phyloP scores from a whole-genome alignment of 2,888 invertebrate species.

The Tipula vernalis region DNA sequence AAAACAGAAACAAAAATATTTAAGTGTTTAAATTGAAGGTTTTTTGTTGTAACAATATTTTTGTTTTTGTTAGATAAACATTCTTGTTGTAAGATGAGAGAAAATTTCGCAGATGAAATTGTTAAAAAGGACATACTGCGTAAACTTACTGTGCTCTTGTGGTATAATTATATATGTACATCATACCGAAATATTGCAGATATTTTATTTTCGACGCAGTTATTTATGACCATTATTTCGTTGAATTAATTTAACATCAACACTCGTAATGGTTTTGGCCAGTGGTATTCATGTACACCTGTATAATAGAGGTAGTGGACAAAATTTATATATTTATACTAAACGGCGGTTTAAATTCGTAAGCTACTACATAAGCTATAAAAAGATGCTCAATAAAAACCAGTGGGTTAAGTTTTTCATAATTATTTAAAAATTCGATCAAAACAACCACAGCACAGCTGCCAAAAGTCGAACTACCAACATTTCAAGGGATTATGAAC shows the following conservation, averaged over 20 bases:
- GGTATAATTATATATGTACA: neutral
- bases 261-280: neutral
- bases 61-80: neutral
- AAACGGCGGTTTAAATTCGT: too few relatives aligned
- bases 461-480: too few relatives aligned
- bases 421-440: too few relatives aligned
- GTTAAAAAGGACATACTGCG: conserved; percentile 4
- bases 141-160: neutral
- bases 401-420: too few relatives aligned
- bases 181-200: neutral
- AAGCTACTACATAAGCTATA: too few relatives aligned
- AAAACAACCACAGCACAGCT: too few relatives aligned
- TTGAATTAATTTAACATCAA: neutral
- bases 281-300: neutral
- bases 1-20: neutral
- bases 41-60: neutral
- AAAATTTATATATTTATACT: too few relatives aligned
- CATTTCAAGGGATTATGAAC: too few relatives aligned
- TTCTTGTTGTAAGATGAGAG: neutral
- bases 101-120: neutral
- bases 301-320: neutral
- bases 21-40: neutral
- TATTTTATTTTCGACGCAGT: neutral
- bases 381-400: too few relatives aligned
- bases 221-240: neutral